Conservation (phyloP, 2,888 invertebrate species). For the Coelinius sp. region DNA sequence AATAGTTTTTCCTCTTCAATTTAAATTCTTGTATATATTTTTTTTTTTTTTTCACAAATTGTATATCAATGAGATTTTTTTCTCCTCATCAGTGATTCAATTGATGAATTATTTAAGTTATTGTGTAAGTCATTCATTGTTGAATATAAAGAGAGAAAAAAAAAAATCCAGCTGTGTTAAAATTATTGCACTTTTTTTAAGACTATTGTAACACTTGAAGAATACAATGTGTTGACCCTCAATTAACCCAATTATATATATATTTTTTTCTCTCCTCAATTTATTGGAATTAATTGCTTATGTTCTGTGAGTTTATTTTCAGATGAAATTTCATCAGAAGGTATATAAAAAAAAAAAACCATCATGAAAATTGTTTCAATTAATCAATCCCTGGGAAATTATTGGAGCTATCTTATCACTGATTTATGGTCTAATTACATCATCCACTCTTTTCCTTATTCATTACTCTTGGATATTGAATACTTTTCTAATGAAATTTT, state of each 20-base stretch:
- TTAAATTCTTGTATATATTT: background rate
- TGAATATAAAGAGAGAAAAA: too few species aligned
- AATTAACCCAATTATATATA: conserved; percentile 33
- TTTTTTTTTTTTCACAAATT: background rate
- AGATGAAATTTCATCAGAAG: conserved; percentile 6
- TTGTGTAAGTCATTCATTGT: conserved; percentile 17
- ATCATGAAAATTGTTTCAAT: conserved; percentile 9
- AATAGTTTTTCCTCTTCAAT: background rate
- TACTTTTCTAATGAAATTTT: conserved; percentile 2
- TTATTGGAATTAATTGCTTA: conserved; percentile 19
- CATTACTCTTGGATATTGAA: background rate
- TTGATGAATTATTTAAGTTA: conserved; percentile 9
- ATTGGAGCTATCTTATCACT: background rate
- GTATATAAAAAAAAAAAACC: conserved; percentile 18
- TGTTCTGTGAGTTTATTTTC: background rate
- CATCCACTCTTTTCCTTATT: background rate
- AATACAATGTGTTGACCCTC: conserved; percentile 34
- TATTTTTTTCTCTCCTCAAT: conserved; percentile 4
- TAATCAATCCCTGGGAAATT: background rate
- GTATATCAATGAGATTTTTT: background rate
- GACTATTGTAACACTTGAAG: conserved; percentile 29
- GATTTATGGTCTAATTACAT: background rate
- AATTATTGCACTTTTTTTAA: conserved; percentile 14
- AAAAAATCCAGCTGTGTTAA: conserved; percentile 15
- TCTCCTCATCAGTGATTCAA: background rate